Evolutionary conservation across 2,888 invertebrate genomes (phyloP).

Genomic region (Rhabditophanes sp.): DNA sequence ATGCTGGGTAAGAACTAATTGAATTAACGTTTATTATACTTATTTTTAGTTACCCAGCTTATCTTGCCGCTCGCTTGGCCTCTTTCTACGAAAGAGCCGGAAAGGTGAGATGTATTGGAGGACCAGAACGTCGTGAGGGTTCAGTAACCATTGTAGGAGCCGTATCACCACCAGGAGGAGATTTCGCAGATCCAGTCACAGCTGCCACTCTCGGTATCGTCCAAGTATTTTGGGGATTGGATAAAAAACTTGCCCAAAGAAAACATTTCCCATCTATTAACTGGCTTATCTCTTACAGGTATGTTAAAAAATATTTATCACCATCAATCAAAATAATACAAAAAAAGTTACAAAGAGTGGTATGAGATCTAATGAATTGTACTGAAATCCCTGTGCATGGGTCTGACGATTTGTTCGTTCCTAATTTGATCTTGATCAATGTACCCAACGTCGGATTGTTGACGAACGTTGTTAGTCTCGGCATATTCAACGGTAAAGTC

Average conservation of each 20-base stretch:
- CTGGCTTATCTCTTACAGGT: conserved; percentile 79
- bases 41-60: conserved; percentile 96
- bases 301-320: conserved; percentile 5
- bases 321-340: no score
- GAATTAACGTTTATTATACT: no score
- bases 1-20: no score
- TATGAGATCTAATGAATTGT: no score
- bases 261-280: conserved; percentile 99
- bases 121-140: conserved; percentile 82
- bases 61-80: conserved; percentile 86
- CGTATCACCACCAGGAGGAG: conserved; percentile 95
- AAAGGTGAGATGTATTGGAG: conserved; percentile 61
- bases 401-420: no score
- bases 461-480: no score
- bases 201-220: conserved; percentile 91
- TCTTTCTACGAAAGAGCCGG: conserved; percentile 99
- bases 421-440: no score
- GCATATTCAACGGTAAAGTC: no score
- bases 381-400: no score
- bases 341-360: no score
- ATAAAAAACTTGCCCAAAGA: conserved; percentile 92
- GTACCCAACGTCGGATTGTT: no score
- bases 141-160: conserved; percentile 98
- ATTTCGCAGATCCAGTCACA: conserved; percentile 97
- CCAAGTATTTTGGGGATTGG: conserved; percentile 96